Evolutionary conservation across 2,888 invertebrate genomes (phyloP), one percentile per base, ranked within the genome.

Genomic region (Meghimatium bilineatum): DNA sequence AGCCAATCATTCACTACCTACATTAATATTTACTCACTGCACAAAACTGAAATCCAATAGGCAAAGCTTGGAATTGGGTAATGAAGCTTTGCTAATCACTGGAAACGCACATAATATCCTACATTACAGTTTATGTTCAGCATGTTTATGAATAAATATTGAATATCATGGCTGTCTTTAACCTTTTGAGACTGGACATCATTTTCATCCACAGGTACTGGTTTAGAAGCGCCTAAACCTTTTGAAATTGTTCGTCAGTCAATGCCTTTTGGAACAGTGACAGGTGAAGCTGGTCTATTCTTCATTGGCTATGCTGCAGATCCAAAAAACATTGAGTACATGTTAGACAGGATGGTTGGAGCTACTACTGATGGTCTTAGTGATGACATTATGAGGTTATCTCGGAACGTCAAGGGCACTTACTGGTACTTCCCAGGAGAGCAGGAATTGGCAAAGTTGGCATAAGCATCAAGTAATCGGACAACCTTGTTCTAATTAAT

Each of bases 361-460:
- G 90, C 90, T 20, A 91, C 91, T 23, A 89, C 87, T 3, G 93
- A 92, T 75, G 90, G 89, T 0, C 90, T 90, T 75, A 84, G 86
- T 80, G 93, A 93, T 86, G 93, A 93, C 87, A 90, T 93, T 85
- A 93, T 93, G 93, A 88, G 89, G 34, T 85, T 93, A 12, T 88
- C 92, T 12, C 88, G 87, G 79, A 93, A 93, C 83, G 88, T 91
- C 34, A 90, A 91, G 80, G 92, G 93, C 66, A 93, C 91, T 10
- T 93, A 93, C 89, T 93, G 93, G 93, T 93, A 93, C 87, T 93
- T 93, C 88, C 93, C 93, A 20, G 92, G 93, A 12, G 87, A 80
- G 6, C 87, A 87, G 10, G 92, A 93, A 81, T 88, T 93, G 44
- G 89, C 88, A 83, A 90, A 90, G 72, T 83, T 93, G 49, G 89